Percentiles rank a stretch among this genome's conserved stretches.
phyloP scores from a whole-genome alignment of 1,140 invertebrate genomes.

The Sminthurides bifidus region DNA sequence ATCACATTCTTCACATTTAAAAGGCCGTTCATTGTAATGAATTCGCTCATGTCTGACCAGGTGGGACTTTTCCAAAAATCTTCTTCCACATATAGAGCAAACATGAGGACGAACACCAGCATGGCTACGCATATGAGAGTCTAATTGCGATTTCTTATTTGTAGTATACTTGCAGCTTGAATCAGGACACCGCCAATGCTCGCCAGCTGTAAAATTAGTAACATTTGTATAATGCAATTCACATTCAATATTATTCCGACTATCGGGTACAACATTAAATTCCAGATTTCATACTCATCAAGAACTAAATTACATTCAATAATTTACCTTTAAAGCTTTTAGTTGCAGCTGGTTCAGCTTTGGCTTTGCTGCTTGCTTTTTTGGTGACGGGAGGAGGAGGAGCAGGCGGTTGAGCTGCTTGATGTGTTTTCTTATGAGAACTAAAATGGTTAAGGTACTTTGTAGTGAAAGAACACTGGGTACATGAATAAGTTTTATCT shows the following conservation, averaged over 20 bases:
- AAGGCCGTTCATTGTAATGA: constrained; percentile 49
- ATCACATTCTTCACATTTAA: constrained; percentile 47
- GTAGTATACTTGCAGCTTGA: constrained; percentile 51
- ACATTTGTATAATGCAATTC: no score
- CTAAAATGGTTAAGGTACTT: constrained; percentile 56
- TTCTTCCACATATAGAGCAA: constrained; percentile 49
- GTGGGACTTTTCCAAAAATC: constrained; percentile 56
- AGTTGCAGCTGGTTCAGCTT: no score
- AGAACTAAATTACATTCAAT: no score
- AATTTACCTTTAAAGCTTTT: no score
- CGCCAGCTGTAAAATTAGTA: constrained; percentile 35
- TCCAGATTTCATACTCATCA: no score
- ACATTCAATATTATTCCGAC: no score
- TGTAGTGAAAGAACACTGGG: constrained; percentile 52
- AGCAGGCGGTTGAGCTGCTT: no score
- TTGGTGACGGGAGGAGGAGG: no score
- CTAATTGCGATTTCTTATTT: constrained; percentile 53
- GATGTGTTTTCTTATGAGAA: constrained; percentile 52
- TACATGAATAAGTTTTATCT: constrained; percentile 47
- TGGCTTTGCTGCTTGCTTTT: no score
- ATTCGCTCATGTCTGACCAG: constrained; percentile 51
- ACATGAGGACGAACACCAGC: constrained; percentile 49
- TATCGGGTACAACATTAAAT: no score
- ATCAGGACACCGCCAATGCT: constrained; percentile 48
- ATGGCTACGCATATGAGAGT: constrained; percentile 47